phyloP scores from a whole-genome alignment of 2,113 vertebrate species.

The Empidonax alnorum region DNA sequence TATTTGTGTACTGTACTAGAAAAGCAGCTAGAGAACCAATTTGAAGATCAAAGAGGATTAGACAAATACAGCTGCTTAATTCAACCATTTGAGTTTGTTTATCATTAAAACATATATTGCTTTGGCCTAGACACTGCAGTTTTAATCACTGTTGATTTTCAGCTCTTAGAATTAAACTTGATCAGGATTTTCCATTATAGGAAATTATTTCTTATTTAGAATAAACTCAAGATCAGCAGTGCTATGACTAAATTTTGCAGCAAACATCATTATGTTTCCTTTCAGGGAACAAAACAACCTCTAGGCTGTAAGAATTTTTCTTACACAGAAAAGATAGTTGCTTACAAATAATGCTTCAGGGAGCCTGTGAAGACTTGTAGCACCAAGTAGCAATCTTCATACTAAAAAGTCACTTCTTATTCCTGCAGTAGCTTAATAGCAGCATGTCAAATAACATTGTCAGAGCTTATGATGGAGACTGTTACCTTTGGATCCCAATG shows the following conservation, averaged over 20 bases:
- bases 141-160: conserved; percentile 3
- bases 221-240: background rate
- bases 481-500: background rate
- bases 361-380: background rate
- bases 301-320: background rate
- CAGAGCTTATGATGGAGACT: background rate
- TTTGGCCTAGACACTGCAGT: background rate
- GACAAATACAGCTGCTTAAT: background rate
- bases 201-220: background rate
- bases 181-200: background rate
- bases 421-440: background rate
- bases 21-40: background rate
- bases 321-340: background rate
- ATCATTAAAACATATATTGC: background rate
- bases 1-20: background rate
- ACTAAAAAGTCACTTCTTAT: background rate
- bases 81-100: background rate
- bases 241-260: background rate
- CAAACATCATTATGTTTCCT: background rate
- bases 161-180: background rate
- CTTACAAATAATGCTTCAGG: background rate
- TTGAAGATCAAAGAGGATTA: conserved; percentile 21
- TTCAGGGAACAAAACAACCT: background rate
- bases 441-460: background rate
- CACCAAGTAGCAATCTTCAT: background rate